phyloP scores from a whole-genome alignment of 2,888 invertebrate genomes.

The Drosophila meridiana region DNA sequence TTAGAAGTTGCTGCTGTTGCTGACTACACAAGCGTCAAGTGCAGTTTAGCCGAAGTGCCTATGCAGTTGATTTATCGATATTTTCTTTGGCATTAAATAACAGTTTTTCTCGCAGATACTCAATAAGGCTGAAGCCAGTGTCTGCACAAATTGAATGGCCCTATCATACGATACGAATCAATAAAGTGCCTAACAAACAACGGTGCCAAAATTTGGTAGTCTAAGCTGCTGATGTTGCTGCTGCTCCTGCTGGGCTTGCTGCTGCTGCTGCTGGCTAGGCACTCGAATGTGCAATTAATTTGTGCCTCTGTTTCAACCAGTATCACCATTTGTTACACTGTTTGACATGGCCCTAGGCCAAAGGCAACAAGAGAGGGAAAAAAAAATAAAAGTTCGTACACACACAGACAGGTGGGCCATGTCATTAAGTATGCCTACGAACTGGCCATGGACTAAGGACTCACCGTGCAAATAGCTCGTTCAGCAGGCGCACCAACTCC shows the following conservation, averaged over 20 bases:
- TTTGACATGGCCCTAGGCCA: conserved; percentile 40
- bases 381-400: neutral
- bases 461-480: conserved; percentile 95
- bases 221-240: conserved; percentile 8
- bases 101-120: conserved; percentile 1
- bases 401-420: conserved; percentile 4
- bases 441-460: conserved; percentile 27
- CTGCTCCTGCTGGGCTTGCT: conserved; percentile 3
- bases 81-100: neutral
- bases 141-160: neutral
- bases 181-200: conserved; percentile 45
- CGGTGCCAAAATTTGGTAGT: conserved; percentile 15
- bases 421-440: conserved; percentile 51
- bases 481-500: conserved; percentile 94
- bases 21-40: neutral
- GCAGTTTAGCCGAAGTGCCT: conserved; percentile 7
- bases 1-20: neutral
- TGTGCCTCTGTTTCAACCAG: conserved; percentile 22
- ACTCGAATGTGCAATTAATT: conserved; percentile 49
- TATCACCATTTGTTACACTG: conserved; percentile 41
- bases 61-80: conserved; percentile 3
- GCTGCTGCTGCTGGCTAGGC: conserved; percentile 8
- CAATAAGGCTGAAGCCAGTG: neutral
- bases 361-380: neutral
- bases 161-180: conserved; percentile 28